These are phyloP conservation scores for Masticophis lateralis DNA, from an alignment of 2,797 vertebrate genomes.

Conservation along the genomic window DNA sequence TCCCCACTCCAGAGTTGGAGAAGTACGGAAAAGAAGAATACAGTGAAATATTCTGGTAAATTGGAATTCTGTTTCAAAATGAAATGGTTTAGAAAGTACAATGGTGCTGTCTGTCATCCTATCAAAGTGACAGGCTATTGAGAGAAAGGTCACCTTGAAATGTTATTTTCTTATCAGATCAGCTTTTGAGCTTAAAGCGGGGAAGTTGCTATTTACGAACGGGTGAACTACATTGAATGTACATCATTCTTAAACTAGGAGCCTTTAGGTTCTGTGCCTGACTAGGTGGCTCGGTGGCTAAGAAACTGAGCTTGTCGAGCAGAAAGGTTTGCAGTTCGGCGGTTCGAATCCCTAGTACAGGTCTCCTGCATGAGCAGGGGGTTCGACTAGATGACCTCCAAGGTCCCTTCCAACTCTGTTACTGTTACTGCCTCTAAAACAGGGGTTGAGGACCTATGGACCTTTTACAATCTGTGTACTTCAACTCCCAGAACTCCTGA, in stretches of 20 bases:
- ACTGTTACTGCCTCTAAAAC: background rate
- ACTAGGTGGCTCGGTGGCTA: too few relatives aligned
- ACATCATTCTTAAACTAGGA: constrained; percentile 12
- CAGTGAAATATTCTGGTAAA: background rate
- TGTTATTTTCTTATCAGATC: background rate
- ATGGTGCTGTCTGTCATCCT: background rate
- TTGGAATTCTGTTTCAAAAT: background rate
- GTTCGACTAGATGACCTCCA: too few relatives aligned
- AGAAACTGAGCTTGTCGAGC: too few relatives aligned
- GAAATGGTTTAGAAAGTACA: background rate
- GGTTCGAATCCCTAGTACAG: too few relatives aligned
- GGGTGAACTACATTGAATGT: background rate
- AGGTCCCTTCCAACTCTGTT: too few relatives aligned
- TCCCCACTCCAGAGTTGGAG: background rate
- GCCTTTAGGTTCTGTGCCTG: constrained; percentile 20
- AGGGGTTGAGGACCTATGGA: background rate
- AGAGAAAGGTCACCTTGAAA: background rate
- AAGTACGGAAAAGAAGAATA: background rate
- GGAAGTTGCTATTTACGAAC: background rate
- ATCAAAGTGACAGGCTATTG: background rate
- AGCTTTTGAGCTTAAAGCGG: constrained; percentile 3
- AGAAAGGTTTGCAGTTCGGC: too few relatives aligned
- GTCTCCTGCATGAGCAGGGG: too few relatives aligned
- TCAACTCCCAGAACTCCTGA: too few relatives aligned
- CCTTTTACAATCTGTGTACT: too few relatives aligned